Evolutionary conservation across 2,113 vertebrate genomes (phyloP), one percentile per base, ranked within the genome.

Genomic region (Amphiprion ocellaris): DNA sequence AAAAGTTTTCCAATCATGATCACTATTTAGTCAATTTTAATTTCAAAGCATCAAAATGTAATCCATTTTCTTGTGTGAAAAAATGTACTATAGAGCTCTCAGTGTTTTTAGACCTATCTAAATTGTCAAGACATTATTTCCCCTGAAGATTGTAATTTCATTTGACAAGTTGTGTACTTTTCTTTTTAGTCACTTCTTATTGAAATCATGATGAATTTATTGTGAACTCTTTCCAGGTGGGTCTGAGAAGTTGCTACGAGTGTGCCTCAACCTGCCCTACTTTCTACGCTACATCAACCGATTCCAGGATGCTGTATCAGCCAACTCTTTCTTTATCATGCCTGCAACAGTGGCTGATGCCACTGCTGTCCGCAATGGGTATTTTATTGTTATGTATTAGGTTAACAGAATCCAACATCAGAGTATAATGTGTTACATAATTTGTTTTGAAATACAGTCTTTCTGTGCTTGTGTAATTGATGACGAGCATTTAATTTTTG

Each of bases 301-400:
- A n/a, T 99, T 99, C 82, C 98, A 99, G 89, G 98, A 99, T n/a
- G 98, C 98, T 0, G 97, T 99, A 54, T 96, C 97, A 0, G 97
- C 98, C 81, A 99, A 98, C 85, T 99, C 97, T 1, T 99, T 99
- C 90, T 99, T 99, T 75, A 99, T 99, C 87, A 99, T 99, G 98
- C 98, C 98, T 0, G 98, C 98, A 17, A 99, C 98, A 0, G 98
- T 99, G 56, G 97, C 97, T 3, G 98, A 99, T 58, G 98, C 98
- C 87, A 99, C 98, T 2, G 98, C 98, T 33, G 98, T 99, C 64
- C 97, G 98, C 19, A 99, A 99, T 1, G 98, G 98, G 98, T 99
- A 90, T 92, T 93, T 83, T 37, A 4, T 16, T 2, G 21, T 30
- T 30, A 30, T 69, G 14, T n/a, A 26, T 7, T 10, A 26, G 4